Conservation (phyloP, 2,113 vertebrate species). For the Pomatostomus ruficeps region DNA sequence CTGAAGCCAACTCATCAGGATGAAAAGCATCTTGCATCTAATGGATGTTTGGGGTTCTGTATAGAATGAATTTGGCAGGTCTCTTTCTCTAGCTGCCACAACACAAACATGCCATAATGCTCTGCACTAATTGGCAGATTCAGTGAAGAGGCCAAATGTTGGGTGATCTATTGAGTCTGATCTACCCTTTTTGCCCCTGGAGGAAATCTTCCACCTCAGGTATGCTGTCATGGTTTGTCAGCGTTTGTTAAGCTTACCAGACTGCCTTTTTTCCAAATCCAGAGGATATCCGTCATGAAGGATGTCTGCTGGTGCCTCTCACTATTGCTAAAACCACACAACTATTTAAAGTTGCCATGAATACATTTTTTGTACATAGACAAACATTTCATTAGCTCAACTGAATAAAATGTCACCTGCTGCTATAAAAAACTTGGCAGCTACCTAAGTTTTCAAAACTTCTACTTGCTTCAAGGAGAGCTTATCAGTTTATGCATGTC, state of each 20-base stretch:
- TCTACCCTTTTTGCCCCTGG: conserved; percentile 17
- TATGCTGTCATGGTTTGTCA: background rate
- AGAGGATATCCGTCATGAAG: background rate
- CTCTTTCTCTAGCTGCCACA: conserved; percentile 53
- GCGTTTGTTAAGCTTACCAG: conserved; percentile 8
- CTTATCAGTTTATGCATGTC: background rate
- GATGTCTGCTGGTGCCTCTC: background rate
- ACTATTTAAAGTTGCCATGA: background rate
- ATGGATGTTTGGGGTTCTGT: conserved; percentile 57
- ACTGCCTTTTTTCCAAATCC: background rate
- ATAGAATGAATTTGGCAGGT: conserved; percentile 64
- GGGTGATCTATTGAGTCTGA: conserved; percentile 38
- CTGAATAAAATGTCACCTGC: background rate
- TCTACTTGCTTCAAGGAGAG: background rate
- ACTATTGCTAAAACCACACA: background rate
- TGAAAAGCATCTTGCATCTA: conserved; percentile 63
- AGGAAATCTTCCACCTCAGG: conserved; percentile 49
- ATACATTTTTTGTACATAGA: conserved; percentile 2
- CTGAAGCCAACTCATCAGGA: conserved; percentile 55
- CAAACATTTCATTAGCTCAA: conserved; percentile 4
- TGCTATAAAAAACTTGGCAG: background rate
- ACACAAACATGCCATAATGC: conserved; percentile 55
- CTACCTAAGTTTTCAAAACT: background rate
- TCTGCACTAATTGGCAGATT: conserved; percentile 51
- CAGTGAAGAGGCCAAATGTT: conserved; percentile 47